These are phyloP conservation scores for Xenopus laevis DNA, from an alignment of 2,113 vertebrate genomes.

Conservation along the genomic window DNA sequence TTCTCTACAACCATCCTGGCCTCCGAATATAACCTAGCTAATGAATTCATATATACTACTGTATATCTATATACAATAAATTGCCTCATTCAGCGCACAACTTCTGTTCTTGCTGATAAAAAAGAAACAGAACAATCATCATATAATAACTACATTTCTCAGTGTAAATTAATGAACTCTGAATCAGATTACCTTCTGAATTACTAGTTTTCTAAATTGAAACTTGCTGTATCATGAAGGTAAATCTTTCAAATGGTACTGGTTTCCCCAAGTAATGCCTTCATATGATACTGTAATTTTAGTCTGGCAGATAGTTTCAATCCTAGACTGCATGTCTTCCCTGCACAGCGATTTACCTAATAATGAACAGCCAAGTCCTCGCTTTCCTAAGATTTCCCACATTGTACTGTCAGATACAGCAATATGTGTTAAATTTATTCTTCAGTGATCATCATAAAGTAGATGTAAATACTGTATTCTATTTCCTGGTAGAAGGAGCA, in stretches of 20 bases:
- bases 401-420: not conserved
- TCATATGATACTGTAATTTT: constrained; percentile 14
- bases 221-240: constrained; percentile 25
- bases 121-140: constrained; percentile 13
- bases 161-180: constrained; percentile 25
- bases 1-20: too few relatives aligned
- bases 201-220: constrained; percentile 32
- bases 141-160: constrained; percentile 23
- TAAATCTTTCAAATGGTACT: constrained; percentile 29
- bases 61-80: too few relatives aligned
- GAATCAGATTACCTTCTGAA: constrained; percentile 25
- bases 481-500: not conserved
- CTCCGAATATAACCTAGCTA: too few relatives aligned
- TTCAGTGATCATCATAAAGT: not conserved
- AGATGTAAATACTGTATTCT: constrained; percentile 1
- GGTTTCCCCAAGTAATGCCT: constrained; percentile 22
- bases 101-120: constrained; percentile 18
- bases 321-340: constrained; percentile 1
- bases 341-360: constrained; percentile 15
- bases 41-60: too few relatives aligned
- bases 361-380: constrained; percentile 4
- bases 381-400: not conserved
- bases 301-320: constrained; percentile 14
- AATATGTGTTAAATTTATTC: not conserved
- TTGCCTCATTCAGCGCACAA: not conserved